Conservation (phyloP, 2,888 invertebrate species). For the Timema cristinae region DNA sequence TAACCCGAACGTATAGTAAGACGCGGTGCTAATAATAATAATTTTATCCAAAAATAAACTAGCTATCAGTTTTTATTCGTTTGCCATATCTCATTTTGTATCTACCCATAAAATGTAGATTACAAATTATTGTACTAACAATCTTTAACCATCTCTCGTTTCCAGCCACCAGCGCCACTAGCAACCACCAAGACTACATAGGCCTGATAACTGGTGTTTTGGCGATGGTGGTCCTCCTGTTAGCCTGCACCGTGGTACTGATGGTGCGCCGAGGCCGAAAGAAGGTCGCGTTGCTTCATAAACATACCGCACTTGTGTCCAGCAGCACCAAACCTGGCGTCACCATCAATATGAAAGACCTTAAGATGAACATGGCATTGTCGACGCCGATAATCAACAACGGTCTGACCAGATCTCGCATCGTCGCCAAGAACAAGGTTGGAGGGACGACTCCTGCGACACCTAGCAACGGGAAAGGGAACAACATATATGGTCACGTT, state of each 20-base stretch:
- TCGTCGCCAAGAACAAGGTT: constrained; percentile 36
- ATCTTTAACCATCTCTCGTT: neutral
- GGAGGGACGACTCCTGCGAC: constrained; percentile 24
- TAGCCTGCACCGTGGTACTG: constrained; percentile 60
- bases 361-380: constrained; percentile 49
- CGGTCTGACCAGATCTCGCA: constrained; percentile 44
- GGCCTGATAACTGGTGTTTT: constrained; percentile 64
- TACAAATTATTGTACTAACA: too few relatives aligned
- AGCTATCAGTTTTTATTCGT: too few relatives aligned
- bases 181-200: constrained; percentile 55
- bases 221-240: constrained; percentile 60
- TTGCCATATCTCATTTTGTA: too few relatives aligned
- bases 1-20: too few relatives aligned
- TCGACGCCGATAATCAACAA: constrained; percentile 55
- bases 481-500: constrained; percentile 48
- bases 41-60: too few relatives aligned
- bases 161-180: constrained; percentile 56
- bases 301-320: constrained; percentile 57
- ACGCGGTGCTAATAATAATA: too few relatives aligned
- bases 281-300: constrained; percentile 59
- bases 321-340: constrained; percentile 53
- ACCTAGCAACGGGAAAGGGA: constrained; percentile 27
- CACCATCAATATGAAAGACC: constrained; percentile 57
- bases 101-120: too few relatives aligned
- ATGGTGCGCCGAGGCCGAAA: constrained; percentile 63